phyloP scores from a whole-genome alignment of 2,888 invertebrate species.

The Phasia obesa region DNA sequence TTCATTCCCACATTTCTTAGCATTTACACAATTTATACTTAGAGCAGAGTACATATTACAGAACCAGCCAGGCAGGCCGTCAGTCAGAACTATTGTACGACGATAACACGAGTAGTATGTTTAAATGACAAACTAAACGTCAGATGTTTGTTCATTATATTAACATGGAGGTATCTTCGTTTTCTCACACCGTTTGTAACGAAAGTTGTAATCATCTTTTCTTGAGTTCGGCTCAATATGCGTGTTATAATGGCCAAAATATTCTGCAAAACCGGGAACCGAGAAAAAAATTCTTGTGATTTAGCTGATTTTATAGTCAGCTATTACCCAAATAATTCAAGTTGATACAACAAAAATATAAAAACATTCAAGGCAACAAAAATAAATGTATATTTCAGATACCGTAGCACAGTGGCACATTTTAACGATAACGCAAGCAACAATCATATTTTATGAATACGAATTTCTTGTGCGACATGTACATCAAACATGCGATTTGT shows the following conservation, averaged over 20 bases:
- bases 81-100: conserved; percentile 58
- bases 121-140: conserved; percentile 48
- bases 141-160: conserved; percentile 29
- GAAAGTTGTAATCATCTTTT: not conserved
- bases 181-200: conserved; percentile 38
- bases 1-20: conserved; percentile 78
- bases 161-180: conserved; percentile 15
- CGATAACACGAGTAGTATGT: conserved; percentile 56
- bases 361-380: not conserved
- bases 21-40: conserved; percentile 68
- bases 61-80: conserved; percentile 56
- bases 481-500: no score
- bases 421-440: not conserved
- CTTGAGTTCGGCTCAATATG: not conserved
- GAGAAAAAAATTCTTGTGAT: not conserved
- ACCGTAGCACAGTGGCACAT: conserved; percentile 26
- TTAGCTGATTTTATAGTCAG: not conserved
- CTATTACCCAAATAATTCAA: conserved; percentile 2
- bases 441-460: no score
- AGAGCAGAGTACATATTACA: conserved; percentile 54
- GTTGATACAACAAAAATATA: not conserved
- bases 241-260: not conserved
- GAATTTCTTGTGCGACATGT: no score
- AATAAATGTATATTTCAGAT: conserved; percentile 23
- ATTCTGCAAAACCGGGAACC: not conserved